Conservation (phyloP, 2,797 vertebrate species). For the Thalassophryne amazonica region DNA sequence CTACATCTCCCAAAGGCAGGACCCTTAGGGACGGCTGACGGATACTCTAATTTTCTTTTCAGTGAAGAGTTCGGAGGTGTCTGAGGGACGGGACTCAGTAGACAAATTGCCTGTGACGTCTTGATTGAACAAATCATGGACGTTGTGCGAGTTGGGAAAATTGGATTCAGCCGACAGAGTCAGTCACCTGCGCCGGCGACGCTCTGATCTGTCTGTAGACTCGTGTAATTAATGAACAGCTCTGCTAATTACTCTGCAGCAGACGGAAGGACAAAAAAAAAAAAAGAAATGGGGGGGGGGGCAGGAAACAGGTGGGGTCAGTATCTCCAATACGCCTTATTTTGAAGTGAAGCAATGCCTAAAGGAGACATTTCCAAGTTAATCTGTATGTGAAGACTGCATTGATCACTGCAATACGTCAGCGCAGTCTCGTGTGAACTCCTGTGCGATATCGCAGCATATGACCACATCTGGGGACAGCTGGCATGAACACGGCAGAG, state of each 20-base stretch:
- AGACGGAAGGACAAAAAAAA: slow-evolving; percentile 16
- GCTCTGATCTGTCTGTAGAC: slow-evolving; percentile 26
- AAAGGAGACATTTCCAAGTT: not conserved
- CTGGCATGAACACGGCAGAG: too few relatives aligned
- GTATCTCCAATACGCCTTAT: slow-evolving; percentile 27
- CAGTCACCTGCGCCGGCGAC: slow-evolving; percentile 28
- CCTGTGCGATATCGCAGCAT: too few relatives aligned
- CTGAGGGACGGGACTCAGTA: slow-evolving; percentile 20
- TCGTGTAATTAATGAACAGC: slow-evolving; percentile 70
- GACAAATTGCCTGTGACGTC: slow-evolving; percentile 70
- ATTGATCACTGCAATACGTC: too few relatives aligned
- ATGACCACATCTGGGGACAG: too few relatives aligned
- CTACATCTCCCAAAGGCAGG: slow-evolving; percentile 55
- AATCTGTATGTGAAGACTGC: slow-evolving; percentile 4
- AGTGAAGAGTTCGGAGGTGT: slow-evolving; percentile 43
- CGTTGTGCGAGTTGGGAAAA: slow-evolving; percentile 53
- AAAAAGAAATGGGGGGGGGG: slow-evolving; percentile 22
- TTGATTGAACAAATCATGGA: slow-evolving; percentile 72
- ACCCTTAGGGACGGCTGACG: slow-evolving; percentile 70
- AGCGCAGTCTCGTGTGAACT: too few relatives aligned
- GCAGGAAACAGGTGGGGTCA: too few relatives aligned
- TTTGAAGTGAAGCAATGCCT: not conserved
- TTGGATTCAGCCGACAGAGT: slow-evolving; percentile 73
- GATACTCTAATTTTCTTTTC: slow-evolving; percentile 75
- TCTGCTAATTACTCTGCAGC: slow-evolving; percentile 66